These are phyloP conservation scores for Tanytarsus gracilentus DNA, from an alignment of 2,888 invertebrate genomes.

Conservation along the genomic window DNA sequence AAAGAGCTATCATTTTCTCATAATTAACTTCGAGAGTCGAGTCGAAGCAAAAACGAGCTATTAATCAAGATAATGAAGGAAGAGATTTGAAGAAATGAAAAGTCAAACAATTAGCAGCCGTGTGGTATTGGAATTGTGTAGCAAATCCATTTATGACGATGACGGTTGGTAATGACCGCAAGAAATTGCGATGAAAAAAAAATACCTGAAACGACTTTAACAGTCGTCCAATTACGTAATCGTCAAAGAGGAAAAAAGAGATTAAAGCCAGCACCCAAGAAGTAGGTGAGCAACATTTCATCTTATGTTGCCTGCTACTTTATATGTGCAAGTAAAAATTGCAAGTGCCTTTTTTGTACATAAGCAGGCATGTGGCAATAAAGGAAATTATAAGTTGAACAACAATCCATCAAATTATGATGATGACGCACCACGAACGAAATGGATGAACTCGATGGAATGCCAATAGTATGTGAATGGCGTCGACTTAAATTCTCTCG, in stretches of 20 bases:
- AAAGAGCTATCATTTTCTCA: background rate
- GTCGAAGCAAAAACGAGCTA: too few relatives aligned
- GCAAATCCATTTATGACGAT: too few relatives aligned
- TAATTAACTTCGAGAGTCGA: background rate
- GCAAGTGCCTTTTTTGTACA: background rate
- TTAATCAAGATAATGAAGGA: too few relatives aligned
- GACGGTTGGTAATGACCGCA: conserved; percentile 8
- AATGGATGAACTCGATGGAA: background rate
- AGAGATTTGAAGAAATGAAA: too few relatives aligned
- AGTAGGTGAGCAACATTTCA: conserved; percentile 27
- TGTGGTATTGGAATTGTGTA: too few relatives aligned
- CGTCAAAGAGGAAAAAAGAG: conserved; percentile 12
- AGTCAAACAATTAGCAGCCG: too few relatives aligned
- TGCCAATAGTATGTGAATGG: background rate
- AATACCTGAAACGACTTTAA: background rate
- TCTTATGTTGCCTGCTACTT: background rate
- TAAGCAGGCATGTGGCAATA: background rate
- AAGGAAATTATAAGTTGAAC: conserved; percentile 11
- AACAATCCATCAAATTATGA: conserved; percentile 1
- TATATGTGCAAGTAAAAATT: conserved; percentile 3
- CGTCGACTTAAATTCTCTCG: background rate
- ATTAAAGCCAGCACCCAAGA: conserved; percentile 18
- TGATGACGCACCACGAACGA: background rate
- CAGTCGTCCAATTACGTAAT: conserved; percentile 19
- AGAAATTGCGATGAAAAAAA: background rate